phyloP scores from a whole-genome alignment of 2,797 vertebrate genomes.

The Toxotes lorentzi region DNA sequence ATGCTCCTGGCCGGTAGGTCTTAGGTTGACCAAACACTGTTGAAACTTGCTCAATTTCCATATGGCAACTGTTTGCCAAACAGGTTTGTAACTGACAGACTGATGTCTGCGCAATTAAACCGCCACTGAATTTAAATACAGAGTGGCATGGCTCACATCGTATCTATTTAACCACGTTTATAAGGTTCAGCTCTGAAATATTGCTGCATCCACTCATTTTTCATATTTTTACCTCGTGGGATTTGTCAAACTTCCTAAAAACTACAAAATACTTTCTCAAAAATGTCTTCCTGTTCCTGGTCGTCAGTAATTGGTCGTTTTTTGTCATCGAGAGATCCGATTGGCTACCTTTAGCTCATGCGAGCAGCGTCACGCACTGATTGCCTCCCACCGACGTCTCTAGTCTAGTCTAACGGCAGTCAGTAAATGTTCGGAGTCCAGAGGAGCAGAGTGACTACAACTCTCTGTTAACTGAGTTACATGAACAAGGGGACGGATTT shows the following conservation, averaged over 20 bases:
- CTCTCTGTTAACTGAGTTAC: constrained; percentile 35
- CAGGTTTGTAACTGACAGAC: constrained; percentile 21
- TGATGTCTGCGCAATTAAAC: neutral
- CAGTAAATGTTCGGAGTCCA: constrained; percentile 29
- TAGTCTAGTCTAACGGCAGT: constrained; percentile 45
- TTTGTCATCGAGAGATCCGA: constrained; percentile 24
- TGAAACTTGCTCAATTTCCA: constrained; percentile 31
- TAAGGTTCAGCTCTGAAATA: neutral
- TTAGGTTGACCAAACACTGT: neutral
- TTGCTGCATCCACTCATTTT: neutral
- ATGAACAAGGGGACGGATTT: constrained; percentile 14
- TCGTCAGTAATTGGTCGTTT: constrained; percentile 37
- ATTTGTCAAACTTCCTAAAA: constrained; percentile 13
- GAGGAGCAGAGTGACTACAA: constrained; percentile 27
- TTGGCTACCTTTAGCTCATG: constrained; percentile 71
- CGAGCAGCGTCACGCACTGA: constrained; percentile 62
- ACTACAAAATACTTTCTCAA: constrained; percentile 64
- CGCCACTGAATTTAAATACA: neutral
- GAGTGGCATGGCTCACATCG: neutral
- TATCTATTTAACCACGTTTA: neutral
- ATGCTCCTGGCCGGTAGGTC: neutral
- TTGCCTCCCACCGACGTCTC: constrained; percentile 40
- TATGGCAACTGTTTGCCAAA: constrained; percentile 18
- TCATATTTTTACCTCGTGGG: neutral
- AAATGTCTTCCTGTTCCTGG: constrained; percentile 54